phyloP scores from a whole-genome alignment of 2,113 vertebrate species.

The Patagioenas fasciata region DNA sequence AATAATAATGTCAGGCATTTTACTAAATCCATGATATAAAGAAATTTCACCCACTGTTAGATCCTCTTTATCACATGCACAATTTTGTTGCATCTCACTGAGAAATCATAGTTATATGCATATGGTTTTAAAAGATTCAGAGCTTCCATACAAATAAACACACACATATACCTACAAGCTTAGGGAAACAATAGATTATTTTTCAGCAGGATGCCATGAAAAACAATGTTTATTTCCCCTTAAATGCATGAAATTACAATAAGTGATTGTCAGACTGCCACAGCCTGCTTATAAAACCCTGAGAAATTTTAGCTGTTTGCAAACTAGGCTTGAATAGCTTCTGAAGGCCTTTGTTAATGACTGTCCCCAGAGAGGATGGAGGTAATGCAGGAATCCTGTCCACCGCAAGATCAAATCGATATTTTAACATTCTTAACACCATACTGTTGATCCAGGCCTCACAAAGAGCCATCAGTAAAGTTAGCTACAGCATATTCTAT shows the following conservation, averaged over 20 bases:
- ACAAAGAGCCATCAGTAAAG: background rate
- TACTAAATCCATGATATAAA: background rate
- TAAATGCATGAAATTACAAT: constrained; percentile 58
- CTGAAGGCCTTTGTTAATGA: constrained; percentile 1
- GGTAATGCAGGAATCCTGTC: background rate
- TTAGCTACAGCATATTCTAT: background rate
- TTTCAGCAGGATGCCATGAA: constrained; percentile 50
- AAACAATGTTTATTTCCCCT: constrained; percentile 40
- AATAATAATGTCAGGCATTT: background rate
- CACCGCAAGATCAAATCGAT: background rate
- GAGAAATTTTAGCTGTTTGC: constrained; percentile 48
- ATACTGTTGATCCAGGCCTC: background rate
- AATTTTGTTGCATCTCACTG: background rate
- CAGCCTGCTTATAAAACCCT: constrained; percentile 2
- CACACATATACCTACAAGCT: background rate
- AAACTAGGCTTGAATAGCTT: constrained; percentile 30
- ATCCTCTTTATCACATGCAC: background rate
- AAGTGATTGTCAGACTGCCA: constrained; percentile 51
- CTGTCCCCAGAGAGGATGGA: background rate
- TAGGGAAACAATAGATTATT: constrained; percentile 37
- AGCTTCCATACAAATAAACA: constrained; percentile 40
- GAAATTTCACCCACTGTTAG: background rate
- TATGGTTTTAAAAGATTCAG: constrained; percentile 1
- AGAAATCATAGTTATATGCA: constrained; percentile 28
- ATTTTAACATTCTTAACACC: background rate